Evolutionary conservation across 2,797 vertebrate species (phyloP).

Genomic region (Sarcoramphus papa): DNA sequence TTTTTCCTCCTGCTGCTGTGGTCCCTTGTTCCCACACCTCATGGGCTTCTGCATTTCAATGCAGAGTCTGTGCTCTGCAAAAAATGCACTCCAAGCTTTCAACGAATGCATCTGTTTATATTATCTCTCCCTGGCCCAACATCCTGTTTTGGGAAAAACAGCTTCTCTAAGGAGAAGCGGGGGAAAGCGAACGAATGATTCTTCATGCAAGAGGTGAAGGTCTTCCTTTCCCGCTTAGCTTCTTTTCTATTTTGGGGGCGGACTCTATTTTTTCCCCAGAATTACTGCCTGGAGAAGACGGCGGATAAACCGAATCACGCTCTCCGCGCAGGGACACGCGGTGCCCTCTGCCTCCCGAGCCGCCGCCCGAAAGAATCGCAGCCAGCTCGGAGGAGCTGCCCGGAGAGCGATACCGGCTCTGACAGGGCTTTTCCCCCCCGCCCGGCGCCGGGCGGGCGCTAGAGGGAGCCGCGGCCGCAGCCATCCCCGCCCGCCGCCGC

Average conservation of each 20-base stretch:
- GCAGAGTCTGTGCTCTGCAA: background rate
- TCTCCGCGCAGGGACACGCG: too few species aligned
- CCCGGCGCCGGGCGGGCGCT: constrained; percentile 14
- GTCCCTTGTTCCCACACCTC: background rate
- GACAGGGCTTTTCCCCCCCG: too few species aligned
- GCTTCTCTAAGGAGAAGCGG: background rate
- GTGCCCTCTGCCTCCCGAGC: background rate
- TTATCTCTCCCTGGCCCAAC: constrained; percentile 26
- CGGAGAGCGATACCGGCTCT: background rate
- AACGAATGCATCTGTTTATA: constrained; percentile 36
- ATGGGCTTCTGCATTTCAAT: background rate
- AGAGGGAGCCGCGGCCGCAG: constrained; percentile 65
- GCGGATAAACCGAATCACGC: accelerated
- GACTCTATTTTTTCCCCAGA: background rate
- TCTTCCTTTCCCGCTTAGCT: background rate
- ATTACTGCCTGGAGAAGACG: background rate
- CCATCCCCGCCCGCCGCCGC: background rate
- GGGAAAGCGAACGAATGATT: background rate
- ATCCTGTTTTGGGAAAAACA: constrained; percentile 33
- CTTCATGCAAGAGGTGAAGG: background rate
- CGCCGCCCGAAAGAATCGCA: too few species aligned
- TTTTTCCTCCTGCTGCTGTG: background rate
- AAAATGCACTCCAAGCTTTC: background rate
- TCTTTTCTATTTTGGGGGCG: background rate
- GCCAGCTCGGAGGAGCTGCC: background rate